Conservation (phyloP, 2,888 invertebrate genomes). For the Amphipoea oculea region DNA sequence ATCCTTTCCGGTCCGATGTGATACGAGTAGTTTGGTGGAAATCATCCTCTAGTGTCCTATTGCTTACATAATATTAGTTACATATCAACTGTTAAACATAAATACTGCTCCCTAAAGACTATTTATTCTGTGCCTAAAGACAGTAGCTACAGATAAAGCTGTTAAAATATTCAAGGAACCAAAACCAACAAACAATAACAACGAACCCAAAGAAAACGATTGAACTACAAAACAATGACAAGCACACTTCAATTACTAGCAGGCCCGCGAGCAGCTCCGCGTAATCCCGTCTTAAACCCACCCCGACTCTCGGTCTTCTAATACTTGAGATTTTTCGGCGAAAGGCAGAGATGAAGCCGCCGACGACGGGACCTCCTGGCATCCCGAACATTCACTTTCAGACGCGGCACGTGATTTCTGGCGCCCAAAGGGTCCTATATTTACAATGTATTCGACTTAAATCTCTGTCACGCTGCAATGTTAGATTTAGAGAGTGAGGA, state of each 20-base stretch:
- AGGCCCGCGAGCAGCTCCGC: slow-evolving; percentile 34
- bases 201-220: slow-evolving; percentile 39
- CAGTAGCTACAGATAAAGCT: neutral
- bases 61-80: neutral
- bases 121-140: neutral
- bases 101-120: neutral
- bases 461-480: slow-evolving; percentile 63
- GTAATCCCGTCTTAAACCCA: slow-evolving; percentile 59
- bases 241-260: slow-evolving; percentile 58
- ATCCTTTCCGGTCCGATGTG: too few species aligned
- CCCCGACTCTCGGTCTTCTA: slow-evolving; percentile 54
- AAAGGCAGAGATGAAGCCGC: slow-evolving; percentile 51
- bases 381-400: slow-evolving; percentile 59
- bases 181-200: slow-evolving; percentile 28
- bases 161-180: neutral
- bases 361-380: slow-evolving; percentile 48
- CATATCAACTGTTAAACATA: neutral
- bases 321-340: slow-evolving; percentile 65
- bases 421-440: slow-evolving; percentile 46
- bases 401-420: slow-evolving; percentile 57
- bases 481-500: slow-evolving; percentile 54
- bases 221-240: slow-evolving; percentile 58
- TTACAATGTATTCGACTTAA: slow-evolving; percentile 64
- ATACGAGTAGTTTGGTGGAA: too few species aligned
- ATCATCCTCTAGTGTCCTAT: neutral